Percentiles rank a stretch among this genome's conserved stretches.
These are phyloP conservation scores for Neotoxoptera formosana DNA, from an alignment of 1,140 invertebrate genomes.

Conservation along the genomic window DNA sequence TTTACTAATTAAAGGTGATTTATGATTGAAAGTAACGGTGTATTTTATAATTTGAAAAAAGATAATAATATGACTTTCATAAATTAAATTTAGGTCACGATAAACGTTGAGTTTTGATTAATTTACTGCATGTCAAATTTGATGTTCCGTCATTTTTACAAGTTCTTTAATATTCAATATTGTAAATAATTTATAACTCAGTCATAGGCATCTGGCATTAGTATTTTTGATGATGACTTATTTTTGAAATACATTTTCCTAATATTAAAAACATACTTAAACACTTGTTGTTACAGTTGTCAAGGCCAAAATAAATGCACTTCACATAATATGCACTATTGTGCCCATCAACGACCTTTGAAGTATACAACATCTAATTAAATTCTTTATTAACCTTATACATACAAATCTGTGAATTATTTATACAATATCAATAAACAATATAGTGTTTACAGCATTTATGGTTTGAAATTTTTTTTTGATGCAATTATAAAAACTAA, in stretches of 20 bases:
- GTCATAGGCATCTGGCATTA: too few species aligned
- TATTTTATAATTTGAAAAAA: background rate
- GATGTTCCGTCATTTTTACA: background rate
- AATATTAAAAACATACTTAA: background rate
- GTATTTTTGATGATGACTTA: background rate
- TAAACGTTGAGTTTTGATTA: background rate
- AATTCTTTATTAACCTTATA: background rate
- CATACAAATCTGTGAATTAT: background rate
- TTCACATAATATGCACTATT: too few species aligned
- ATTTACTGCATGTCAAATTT: background rate
- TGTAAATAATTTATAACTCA: background rate
- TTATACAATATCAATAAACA: too few species aligned
- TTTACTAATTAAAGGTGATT: background rate
- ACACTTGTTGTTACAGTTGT: background rate
- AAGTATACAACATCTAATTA: background rate
- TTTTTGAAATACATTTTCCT: background rate
- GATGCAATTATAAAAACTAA: too few species aligned
- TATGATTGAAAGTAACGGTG: background rate
- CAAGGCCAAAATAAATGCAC: background rate
- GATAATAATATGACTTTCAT: constrained; percentile 15
- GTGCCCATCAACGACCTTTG: background rate
- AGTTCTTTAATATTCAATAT: background rate
- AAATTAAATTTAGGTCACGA: constrained; percentile 27
- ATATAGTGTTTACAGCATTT: too few species aligned
- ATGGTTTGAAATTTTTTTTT: too few species aligned